Conservation (phyloP, 1,140 invertebrate species). For the Dolichoris vasculosae region DNA sequence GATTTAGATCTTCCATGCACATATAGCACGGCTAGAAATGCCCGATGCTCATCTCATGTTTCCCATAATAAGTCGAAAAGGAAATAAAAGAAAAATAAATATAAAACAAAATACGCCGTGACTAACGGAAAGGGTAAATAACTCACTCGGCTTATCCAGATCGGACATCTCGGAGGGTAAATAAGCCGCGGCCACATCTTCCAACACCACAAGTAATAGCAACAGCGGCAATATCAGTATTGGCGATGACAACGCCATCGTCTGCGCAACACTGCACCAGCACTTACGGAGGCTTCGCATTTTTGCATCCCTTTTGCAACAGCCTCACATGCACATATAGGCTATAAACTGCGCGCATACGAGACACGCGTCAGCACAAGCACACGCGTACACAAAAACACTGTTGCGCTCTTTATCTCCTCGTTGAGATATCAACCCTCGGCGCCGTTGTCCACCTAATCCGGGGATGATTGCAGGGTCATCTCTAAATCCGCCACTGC, state of each 20-base stretch:
- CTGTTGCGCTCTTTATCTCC: not conserved
- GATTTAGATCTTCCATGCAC: not conserved
- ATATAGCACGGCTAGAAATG: not conserved
- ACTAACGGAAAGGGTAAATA: constrained; percentile 32
- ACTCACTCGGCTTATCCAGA: constrained; percentile 70
- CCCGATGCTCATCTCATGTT: not conserved
- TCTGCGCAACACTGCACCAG: constrained; percentile 24
- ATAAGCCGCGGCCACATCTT: not conserved
- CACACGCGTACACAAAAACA: not conserved
- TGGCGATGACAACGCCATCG: not conserved
- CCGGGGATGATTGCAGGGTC: not conserved
- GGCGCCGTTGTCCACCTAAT: not conserved
- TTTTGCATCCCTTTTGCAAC: constrained; percentile 27
- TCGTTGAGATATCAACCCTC: not conserved
- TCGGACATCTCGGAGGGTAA: constrained; percentile 61
- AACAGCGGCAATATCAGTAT: constrained; percentile 47
- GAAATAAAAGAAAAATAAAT: not conserved
- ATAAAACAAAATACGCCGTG: too few species aligned
- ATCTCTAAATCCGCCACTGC: not conserved
- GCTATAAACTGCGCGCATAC: not conserved
- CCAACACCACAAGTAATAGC: constrained; percentile 50
- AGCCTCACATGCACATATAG: not conserved
- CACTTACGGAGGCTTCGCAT: constrained; percentile 25
- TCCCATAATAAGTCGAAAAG: constrained; percentile 7
- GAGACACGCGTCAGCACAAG: not conserved